These are phyloP conservation scores for Brachypalpus laphriformis DNA, from an alignment of 2,888 invertebrate species.

Conservation along the genomic window DNA sequence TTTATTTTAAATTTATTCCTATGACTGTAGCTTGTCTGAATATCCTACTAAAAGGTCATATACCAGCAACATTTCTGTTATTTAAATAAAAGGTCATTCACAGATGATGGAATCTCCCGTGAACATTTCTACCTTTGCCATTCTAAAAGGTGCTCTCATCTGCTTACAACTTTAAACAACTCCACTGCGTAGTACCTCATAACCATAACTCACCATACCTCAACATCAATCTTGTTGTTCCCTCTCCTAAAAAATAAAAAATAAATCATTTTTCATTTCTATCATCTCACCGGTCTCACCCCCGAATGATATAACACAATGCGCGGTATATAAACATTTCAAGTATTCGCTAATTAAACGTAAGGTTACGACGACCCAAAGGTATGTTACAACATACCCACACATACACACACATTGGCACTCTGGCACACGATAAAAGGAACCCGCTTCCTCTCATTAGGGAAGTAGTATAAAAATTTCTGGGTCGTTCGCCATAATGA, in stretches of 20 bases:
- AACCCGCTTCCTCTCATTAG: background rate
- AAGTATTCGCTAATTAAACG: slow-evolving; percentile 52
- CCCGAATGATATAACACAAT: slow-evolving; percentile 1
- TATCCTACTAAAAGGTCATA: too few relatives aligned
- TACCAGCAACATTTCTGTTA: too few relatives aligned
- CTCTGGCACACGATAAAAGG: background rate
- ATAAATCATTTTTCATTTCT: slow-evolving; percentile 11
- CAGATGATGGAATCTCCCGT: too few relatives aligned
- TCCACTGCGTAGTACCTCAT: too few relatives aligned
- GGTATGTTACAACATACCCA: slow-evolving; percentile 7
- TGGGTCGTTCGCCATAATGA: slow-evolving; percentile 35
- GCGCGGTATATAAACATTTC: slow-evolving; percentile 12
- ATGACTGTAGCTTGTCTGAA: too few relatives aligned
- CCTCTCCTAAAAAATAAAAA: background rate
- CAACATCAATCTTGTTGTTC: background rate
- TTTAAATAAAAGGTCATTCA: too few relatives aligned
- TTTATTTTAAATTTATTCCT: too few relatives aligned
- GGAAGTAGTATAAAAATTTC: background rate
- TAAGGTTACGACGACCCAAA: slow-evolving; percentile 12
- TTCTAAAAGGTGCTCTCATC: too few relatives aligned
- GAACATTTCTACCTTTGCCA: too few relatives aligned
- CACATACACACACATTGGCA: background rate
- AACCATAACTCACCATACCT: too few relatives aligned
- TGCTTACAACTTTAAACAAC: too few relatives aligned
- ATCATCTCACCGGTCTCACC: background rate